Evolutionary conservation across 1,140 invertebrate genomes (phyloP).

Genomic region (Ptiloglossa arizonensis): DNA sequence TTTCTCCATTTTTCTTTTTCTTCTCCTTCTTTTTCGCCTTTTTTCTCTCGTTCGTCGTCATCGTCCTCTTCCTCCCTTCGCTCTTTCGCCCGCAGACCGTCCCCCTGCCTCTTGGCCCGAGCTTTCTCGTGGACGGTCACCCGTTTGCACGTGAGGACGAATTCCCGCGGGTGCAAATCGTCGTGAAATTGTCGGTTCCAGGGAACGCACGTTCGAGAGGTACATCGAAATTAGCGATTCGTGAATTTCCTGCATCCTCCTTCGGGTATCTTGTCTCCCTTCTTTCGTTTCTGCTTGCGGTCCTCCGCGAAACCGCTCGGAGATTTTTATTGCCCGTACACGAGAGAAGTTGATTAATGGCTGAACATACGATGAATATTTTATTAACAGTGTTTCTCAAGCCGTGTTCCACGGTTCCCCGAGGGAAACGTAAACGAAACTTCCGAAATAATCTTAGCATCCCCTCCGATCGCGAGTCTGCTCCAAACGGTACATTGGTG

Average conservation of each 20-base stretch:
- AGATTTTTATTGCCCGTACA: no score
- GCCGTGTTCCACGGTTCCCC: no score
- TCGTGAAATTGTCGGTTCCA: constrained; percentile 59
- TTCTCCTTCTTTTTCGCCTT: constrained; percentile 1
- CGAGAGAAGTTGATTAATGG: no score
- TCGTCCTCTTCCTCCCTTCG: constrained; percentile 15
- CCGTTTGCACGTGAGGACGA: constrained; percentile 61
- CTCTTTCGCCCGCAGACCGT: constrained; percentile 10
- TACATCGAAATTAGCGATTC: constrained; percentile 24
- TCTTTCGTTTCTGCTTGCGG: neutral
- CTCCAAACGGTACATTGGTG: no score
- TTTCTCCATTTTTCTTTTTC: no score
- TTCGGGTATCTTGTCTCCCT: neutral
- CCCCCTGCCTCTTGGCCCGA: neutral
- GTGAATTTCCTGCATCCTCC: constrained; percentile 7
- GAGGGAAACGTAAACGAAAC: no score
- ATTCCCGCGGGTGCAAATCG: constrained; percentile 62
- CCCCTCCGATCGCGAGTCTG: no score
- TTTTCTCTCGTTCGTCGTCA: constrained; percentile 1
- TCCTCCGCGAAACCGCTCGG: neutral
- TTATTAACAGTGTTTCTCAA: no score
- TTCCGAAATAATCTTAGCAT: no score
- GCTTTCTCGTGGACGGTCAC: constrained; percentile 57
- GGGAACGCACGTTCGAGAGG: constrained; percentile 4
- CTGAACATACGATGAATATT: no score